A percentile compares a stretch with the other conserved stretches of the same genome.
These are phyloP conservation scores for Cremastobaeus sp. DNA, from an alignment of 2,888 invertebrate species.

Conservation along the genomic window DNA sequence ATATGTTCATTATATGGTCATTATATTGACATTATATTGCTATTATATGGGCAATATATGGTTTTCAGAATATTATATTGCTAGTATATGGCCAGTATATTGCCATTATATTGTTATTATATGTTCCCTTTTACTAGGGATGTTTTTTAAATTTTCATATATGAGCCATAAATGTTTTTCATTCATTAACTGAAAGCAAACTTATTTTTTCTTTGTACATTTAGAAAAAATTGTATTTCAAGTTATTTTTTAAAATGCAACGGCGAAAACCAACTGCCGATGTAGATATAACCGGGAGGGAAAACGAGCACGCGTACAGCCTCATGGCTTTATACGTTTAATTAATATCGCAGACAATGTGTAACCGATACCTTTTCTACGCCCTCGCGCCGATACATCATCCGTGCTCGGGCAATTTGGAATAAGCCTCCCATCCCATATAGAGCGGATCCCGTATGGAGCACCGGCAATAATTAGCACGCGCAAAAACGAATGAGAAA, in stretches of 20 bases:
- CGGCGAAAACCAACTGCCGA: slow-evolving; percentile 49
- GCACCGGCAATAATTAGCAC: slow-evolving; percentile 55
- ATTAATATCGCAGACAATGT: slow-evolving; percentile 61
- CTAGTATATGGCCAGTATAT: no score
- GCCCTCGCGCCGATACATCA: slow-evolving; percentile 58
- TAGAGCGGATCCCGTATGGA: slow-evolving; percentile 56
- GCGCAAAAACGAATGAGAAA: slow-evolving; percentile 47
- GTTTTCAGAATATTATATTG: no score
- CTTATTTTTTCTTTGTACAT: no score
- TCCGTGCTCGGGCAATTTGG: slow-evolving; percentile 40
- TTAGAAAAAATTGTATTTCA: no score
- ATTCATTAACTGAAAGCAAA: no score
- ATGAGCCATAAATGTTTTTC: no score
- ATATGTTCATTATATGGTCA: no score
- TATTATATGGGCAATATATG: no score
- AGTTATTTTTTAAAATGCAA: slow-evolving; percentile 43
- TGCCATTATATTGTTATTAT: no score
- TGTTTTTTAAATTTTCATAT: no score
- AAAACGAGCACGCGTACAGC: slow-evolving; percentile 52
- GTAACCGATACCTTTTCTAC: slow-evolving; percentile 57
- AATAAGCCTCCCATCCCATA: slow-evolving; percentile 32
- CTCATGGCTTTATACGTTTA: slow-evolving; percentile 47
- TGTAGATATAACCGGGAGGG: slow-evolving; percentile 45
- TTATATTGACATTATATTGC: no score
- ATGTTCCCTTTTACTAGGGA: no score